Evolutionary conservation across 1,140 invertebrate genomes (phyloP).

Genomic region (Dendrolimus kikuchii): DNA sequence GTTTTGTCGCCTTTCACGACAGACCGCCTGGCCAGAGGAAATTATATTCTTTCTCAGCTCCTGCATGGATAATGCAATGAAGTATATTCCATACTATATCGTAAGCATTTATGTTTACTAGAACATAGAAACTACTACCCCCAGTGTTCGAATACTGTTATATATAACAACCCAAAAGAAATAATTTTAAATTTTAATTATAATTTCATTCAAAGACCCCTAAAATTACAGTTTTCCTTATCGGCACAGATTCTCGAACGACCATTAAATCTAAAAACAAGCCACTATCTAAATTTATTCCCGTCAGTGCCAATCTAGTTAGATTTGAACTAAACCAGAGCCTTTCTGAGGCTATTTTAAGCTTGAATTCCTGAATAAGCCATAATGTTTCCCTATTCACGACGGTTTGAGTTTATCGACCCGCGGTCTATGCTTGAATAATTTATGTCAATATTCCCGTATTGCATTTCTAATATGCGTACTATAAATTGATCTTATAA

Average conservation of each 20-base stretch:
- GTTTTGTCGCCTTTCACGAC: no score
- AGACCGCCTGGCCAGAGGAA: no score
- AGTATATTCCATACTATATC: no score
- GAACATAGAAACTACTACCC: no score
- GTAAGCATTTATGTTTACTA: no score
- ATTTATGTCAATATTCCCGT: conserved; percentile 31
- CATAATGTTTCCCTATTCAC: conserved; percentile 29
- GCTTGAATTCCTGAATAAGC: conserved; percentile 26
- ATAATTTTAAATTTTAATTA: no score
- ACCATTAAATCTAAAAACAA: conserved; percentile 11
- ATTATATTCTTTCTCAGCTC: no score
- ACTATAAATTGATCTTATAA: conserved; percentile 13
- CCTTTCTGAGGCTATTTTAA: conserved; percentile 19
- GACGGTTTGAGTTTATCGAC: conserved; percentile 36
- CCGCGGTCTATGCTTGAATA: conserved; percentile 31
- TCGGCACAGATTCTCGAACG: background rate
- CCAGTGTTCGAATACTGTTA: no score
- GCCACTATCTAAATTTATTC: conserved; percentile 18
- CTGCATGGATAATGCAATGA: no score
- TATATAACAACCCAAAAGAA: no score
- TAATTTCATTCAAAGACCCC: background rate
- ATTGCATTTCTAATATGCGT: conserved; percentile 16
- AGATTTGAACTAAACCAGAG: conserved; percentile 10
- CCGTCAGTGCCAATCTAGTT: conserved; percentile 14
- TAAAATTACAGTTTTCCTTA: background rate